Evolutionary conservation across 1,140 invertebrate genomes (phyloP), one percentile per base, ranked within the genome.

Genomic region (Tetramorium simillimum): DNA sequence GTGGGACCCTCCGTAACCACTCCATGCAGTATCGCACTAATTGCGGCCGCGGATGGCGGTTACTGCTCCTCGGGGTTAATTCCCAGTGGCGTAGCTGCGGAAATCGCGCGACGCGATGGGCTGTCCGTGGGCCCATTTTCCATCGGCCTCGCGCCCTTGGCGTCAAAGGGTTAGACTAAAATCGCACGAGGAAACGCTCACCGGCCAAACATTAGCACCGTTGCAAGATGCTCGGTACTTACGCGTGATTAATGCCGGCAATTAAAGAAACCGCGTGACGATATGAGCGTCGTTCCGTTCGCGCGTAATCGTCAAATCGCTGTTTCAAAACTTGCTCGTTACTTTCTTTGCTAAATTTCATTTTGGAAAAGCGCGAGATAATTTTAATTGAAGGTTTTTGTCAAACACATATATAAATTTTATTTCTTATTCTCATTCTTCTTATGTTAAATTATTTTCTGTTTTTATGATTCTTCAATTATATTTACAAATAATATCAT

Each of bases 11-110:
- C 87, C 87, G 89, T 92, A 93, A 92, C 88, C 92, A 93, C 93
- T 94, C 91, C 92, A 94, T 94, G 93, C 93, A 93, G 93, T 94
- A 92, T 93, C 93, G 93, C 92, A 94, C 94, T 94, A 95, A 95
- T 95, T 95, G 93, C 94, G 93, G 93, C 90, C 94, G 88, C 94
- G 94, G 94, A 94, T 95, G 94, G 91, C 91, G 89, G 93, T 95
- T 94, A 95, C 94, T 92, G 92, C 93, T 94, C 88, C 89, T 90
- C 90, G 90, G 92, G 93, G 93, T 94, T 93, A 94, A 94, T 94
- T 89, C 92, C 75, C 94, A 93, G 86, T 92, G 92, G 94, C 93
- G 94, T 92, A 89, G 90, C 88, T 78, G 76, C 70, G 77, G 40
- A 73, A 88, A 87, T 67, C 65, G 70, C 51, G 49, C 63, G 28